phyloP scores from a whole-genome alignment of 2,888 invertebrate genomes.

The Drosophila nigricruria region DNA sequence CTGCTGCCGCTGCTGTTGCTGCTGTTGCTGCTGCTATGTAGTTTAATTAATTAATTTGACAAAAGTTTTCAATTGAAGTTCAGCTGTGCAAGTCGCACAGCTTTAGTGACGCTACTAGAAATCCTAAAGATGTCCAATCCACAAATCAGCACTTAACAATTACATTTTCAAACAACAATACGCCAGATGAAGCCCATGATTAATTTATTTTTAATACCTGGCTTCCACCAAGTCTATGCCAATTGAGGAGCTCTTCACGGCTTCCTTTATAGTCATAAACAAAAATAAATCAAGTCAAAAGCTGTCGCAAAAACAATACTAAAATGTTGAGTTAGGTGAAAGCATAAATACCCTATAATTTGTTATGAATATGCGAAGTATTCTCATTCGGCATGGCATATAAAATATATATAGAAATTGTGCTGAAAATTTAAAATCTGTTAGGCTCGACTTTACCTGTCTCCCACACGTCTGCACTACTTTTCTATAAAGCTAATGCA shows the following conservation, averaged over 20 bases:
- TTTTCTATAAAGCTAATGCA: no score
- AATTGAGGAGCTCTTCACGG: slow-evolving; percentile 5
- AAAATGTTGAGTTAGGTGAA: not conserved
- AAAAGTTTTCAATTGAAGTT: slow-evolving; percentile 75
- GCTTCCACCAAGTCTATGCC: slow-evolving; percentile 33
- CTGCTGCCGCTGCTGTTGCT: slow-evolving; percentile 12
- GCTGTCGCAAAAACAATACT: not conserved
- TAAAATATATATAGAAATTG: not conserved
- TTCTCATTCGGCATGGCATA: no score
- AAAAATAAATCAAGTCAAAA: not conserved
- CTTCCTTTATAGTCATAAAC: slow-evolving; percentile 21
- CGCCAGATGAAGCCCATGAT: slow-evolving; percentile 41
- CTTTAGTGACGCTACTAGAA: slow-evolving; percentile 50
- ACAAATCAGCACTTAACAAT: slow-evolving; percentile 40
- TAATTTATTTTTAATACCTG: slow-evolving; percentile 54
- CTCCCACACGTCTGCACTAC: not conserved
- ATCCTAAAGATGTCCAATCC: slow-evolving; percentile 14
- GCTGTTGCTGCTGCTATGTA: slow-evolving; percentile 46
- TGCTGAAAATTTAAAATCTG: not conserved
- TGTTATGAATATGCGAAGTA: no score
- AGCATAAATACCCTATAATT: not conserved
- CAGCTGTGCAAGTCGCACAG: slow-evolving; percentile 30
- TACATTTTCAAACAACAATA: slow-evolving; percentile 29
- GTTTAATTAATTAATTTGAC: slow-evolving; percentile 80
- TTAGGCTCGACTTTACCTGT: no score